Conservation (phyloP, 2,113 vertebrate species). For the Regulus satrapa region DNA sequence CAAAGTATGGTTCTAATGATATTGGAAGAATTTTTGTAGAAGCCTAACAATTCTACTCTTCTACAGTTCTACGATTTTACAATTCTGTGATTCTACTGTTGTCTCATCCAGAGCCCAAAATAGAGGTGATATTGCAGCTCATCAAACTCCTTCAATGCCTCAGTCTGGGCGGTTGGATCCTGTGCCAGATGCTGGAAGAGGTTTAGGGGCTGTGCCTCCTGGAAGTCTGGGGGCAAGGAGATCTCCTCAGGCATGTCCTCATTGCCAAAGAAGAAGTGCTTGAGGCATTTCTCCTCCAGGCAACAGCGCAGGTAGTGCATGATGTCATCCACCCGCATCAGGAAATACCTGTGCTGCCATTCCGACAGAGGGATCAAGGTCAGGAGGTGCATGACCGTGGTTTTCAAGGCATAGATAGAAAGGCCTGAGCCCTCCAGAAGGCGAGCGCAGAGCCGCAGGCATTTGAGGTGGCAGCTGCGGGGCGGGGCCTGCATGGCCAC, state of each 20-base stretch:
- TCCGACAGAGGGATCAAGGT: not conserved
- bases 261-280: not conserved
- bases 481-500: not conserved
- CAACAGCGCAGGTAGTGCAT: not conserved
- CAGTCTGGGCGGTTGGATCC: not conserved
- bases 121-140: not conserved
- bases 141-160: not conserved
- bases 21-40: not conserved
- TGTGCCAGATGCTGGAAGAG: not conserved
- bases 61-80: fast-evolving
- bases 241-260: not conserved
- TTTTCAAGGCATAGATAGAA: not conserved
- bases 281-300: not conserved
- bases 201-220: not conserved
- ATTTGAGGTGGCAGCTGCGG: not conserved
- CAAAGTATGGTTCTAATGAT: not conserved
- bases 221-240: not conserved
- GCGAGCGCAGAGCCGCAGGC: not conserved
- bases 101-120: not conserved
- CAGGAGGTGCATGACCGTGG: not conserved
- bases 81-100: not conserved
- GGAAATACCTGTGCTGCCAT: not conserved
- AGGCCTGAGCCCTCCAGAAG: not conserved
- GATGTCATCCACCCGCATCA: not conserved
- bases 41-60: fast-evolving